Evolutionary conservation across 2,888 invertebrate genomes (phyloP), one percentile per base, ranked within the genome.

Genomic region (Drosophila hawaiiensis): DNA sequence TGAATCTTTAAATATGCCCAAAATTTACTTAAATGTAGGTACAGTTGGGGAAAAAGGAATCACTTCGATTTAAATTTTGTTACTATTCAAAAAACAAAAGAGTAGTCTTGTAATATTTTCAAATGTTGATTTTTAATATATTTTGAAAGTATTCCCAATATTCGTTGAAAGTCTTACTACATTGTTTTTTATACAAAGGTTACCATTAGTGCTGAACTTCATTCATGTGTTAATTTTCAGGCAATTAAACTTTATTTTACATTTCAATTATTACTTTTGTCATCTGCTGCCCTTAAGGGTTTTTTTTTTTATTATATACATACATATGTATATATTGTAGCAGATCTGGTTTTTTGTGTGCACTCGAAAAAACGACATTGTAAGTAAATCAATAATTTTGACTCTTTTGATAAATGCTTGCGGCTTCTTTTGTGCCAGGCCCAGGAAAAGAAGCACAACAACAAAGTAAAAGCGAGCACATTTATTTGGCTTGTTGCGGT

Each of bases 401-500:
- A 68, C 66, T 84, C 71, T 73, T 77, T 75, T 83, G 77, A 80
- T 62, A 75, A 83, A 72, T 60, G 72, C 82, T 55, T 85, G 90
- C 75, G 84, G 88, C 81, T 80, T 72, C 78, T 90, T 88, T 84
- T 25, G 87, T 78, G 87, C 65, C 59, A 53, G 39, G 35, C 12
- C 28, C 55, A 55, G 61, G 14, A 54, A 25, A 64, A 60, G 68
- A 52, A 66, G 41, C 56, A 68, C 50, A 61, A 54, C 28, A 68
- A 49, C 68, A 68, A 68, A 53, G 68, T 29, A 54, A 72, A 75
- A 55, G 68, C 66, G 72, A 76, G 69, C 68, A 84, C 85, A 84
- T 89, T 89, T 84, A 89, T 84, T 84, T 84, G 85, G 84, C 90
- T 84, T 84, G 88, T 84, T 87, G 84, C 72, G 84, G 84, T 75